A percentile compares a stretch with the other conserved stretches of the same genome.
Evolutionary conservation across 2,888 invertebrate genomes (phyloP).

Genomic region (Ernsta delagoae): DNA sequence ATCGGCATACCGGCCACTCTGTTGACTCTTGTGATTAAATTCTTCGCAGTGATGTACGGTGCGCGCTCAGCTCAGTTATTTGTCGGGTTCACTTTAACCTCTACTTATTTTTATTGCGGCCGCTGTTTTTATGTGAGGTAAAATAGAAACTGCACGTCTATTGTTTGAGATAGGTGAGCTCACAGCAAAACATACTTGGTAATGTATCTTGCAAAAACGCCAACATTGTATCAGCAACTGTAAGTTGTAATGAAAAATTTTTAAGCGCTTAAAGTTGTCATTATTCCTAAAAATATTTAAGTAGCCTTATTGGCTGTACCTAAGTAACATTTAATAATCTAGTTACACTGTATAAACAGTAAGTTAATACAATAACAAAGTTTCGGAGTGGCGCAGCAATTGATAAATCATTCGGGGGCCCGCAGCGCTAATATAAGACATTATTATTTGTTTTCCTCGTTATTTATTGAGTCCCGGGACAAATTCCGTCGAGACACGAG

Average conservation of each 20-base stretch:
- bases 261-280: background rate
- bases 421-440: conserved; percentile 41
- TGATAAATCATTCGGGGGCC: conserved; percentile 40
- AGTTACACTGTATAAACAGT: conserved; percentile 7
- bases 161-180: conserved; percentile 14
- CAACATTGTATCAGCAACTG: background rate
- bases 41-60: conserved; percentile 66
- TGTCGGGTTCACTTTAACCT: conserved; percentile 54
- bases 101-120: conserved; percentile 49
- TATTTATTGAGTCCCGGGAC: conserved; percentile 48
- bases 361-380: conserved; percentile 34
- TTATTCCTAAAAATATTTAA: background rate
- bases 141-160: conserved; percentile 37
- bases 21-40: conserved; percentile 79
- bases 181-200: background rate
- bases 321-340: background rate
- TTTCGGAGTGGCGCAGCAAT: conserved; percentile 27
- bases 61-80: conserved; percentile 59
- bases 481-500: conserved; percentile 58
- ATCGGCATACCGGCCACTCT: conserved; percentile 71
- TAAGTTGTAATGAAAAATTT: background rate
- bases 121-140: conserved; percentile 40
- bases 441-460: conserved; percentile 44
- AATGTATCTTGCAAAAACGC: background rate
- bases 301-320: background rate